Base-by-base conservation (phyloP, 2,797 vertebrate genomes). In the Tragopan temminckii region DNA sequence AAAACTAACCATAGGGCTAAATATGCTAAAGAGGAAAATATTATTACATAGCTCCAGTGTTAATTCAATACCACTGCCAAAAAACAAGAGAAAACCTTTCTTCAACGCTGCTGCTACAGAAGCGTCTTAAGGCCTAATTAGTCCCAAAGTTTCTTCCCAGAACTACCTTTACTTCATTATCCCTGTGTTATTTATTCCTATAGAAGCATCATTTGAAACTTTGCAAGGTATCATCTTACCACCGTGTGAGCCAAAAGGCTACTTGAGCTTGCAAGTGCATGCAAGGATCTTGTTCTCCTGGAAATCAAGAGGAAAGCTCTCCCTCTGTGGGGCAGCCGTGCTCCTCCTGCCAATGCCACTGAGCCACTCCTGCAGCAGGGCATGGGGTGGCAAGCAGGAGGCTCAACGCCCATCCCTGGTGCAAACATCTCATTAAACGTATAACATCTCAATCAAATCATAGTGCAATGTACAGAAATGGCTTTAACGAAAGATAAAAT, bases 161-260 rank as follows among this genome's bases (percentile, higher is more conserved):
- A 76, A 59, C 84, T 48, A 74, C 69, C 86, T 94, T 86, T 42
- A 63, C 84, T 77, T 88, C 79, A 91, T 94, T 94, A 93, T 85
- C 68, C 63, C 75, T 55, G 31, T 80, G 72, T 63, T 67, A 78
- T 63, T 94, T 89, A 76, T 93, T 77, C 84, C 90, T 68, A 31
- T 33, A 13, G 10, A 77, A 33, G 52, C 68, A 77, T 58, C 61
- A 85, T 79, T 70, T 63, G 88, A 93, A 90, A 53, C 91, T 76
- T 66, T 1, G 2, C 42, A 13, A 89, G 63, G 86, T 94, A 80
- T 92, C 78, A 48, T 57, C 64, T 93, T 93, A 61, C 88, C 52
- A 23, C 0, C 0, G 58, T 0, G 0, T 2, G 58, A 72, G 93
- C 79, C 15, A 14, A 82, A 88, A 93, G 70, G 76, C 80, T 70